Evolutionary conservation across 1,140 invertebrate species (phyloP), one percentile per base, ranked within the genome.

Genomic region (Heliconius hewitsoni): DNA sequence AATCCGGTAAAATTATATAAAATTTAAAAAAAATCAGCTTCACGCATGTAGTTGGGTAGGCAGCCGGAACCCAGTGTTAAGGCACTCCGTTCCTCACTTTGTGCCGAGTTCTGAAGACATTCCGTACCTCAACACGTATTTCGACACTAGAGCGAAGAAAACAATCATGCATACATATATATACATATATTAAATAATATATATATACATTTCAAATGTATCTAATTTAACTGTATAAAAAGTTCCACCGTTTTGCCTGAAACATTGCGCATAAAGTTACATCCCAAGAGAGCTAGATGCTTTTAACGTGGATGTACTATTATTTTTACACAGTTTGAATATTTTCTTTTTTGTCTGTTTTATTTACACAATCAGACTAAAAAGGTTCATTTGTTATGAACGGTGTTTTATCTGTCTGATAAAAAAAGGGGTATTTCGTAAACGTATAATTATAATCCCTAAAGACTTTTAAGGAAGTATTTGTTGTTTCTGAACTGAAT

Each of bases 281-380:
- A 34, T 80, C 81, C 76, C 84, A 60, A 75, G 74, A 72, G 77
- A 50, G 55, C 27, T 75, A 71, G 60, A 74, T 70, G 79, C 81
- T 83, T 82, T 83, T 83, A 85, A 78, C 78, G 78, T 76, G 13
- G 76, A 74, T 73, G 78, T 78, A 74, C 74, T 78, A 82, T 75
- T 75, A 72, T 76, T 79, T 81, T 78, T 79, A 81, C 82, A 72
- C 77, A 81, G 74, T 82, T 77, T 80, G 55, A 81, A 81, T 80
- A 79, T 81, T 84, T 82, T 79, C 30, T 66, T 27, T 66, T 30
- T 30, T 66, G n/a, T 66, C 27, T 66, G 2, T 37, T 74, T 77
- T 70, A 76, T 78, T 39, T 74, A 78, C 73, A 72, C 23, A 70
- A 72, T 50, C 18, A 42, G 42, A 76, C 42, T 73, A 57, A 71